Percentiles rank a stretch among this genome's conserved stretches.
These are phyloP conservation scores for Pocillopora meandrina DNA, from an alignment of 92 coral and sea anemone genomes.

Conservation along the genomic window DNA sequence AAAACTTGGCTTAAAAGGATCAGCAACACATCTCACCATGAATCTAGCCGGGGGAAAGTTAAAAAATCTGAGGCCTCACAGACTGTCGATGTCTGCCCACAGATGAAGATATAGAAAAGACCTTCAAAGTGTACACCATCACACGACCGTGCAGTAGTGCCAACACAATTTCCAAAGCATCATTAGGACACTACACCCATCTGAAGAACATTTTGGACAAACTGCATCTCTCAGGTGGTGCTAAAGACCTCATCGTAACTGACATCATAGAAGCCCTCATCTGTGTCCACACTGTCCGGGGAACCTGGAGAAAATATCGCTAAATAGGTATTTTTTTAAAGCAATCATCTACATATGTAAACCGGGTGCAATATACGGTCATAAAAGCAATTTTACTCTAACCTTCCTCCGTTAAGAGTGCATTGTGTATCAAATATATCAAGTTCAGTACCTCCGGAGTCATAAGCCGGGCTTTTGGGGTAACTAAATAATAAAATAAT, in stretches of 20 bases:
- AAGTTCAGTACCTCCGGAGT: too few relatives aligned
- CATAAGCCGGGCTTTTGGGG: too few relatives aligned
- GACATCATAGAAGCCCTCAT: not conserved
- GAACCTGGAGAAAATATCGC: not conserved
- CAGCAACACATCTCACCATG: constrained; percentile 1
- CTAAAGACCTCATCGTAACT: not conserved
- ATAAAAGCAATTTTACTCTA: too few relatives aligned
- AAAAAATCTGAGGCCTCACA: not conserved
- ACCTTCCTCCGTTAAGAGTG: too few relatives aligned
- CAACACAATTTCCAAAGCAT: not conserved
- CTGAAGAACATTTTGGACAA: not conserved
- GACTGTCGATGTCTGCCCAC: too few relatives aligned
- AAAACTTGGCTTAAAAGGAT: not conserved
- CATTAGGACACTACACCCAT: not conserved
- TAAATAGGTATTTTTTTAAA: too few relatives aligned
- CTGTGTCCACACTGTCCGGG: not conserved
- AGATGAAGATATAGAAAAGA: too few relatives aligned
- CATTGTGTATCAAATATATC: too few relatives aligned
- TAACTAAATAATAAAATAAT: too few relatives aligned
- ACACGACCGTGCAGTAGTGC: not conserved
- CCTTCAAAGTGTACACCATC: too few relatives aligned
- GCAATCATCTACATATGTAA: too few relatives aligned
- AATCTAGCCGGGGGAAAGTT: not conserved
- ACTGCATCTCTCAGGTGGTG: not conserved
- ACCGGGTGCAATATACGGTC: too few relatives aligned